Percentiles rank a stretch among this genome's conserved stretches.
These are phyloP conservation scores for Trichogramma evanescens DNA, from an alignment of 2,888 invertebrate genomes.

Conservation along the genomic window DNA sequence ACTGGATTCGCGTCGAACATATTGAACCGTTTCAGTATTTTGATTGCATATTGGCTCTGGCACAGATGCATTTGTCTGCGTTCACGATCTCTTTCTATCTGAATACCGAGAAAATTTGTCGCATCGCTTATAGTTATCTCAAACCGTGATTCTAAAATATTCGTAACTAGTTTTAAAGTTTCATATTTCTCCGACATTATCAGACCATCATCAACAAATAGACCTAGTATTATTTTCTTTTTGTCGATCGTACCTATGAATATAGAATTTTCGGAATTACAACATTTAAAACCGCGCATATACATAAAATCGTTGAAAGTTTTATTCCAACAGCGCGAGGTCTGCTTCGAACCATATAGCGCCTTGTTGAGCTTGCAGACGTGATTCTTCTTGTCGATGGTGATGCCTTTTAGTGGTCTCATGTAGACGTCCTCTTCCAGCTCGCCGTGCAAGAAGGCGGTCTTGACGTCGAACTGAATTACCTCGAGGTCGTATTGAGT, in stretches of 20 bases:
- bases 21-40: neutral
- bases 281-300: neutral
- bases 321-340: slow-evolving; percentile 1
- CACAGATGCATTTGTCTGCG: neutral
- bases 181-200: neutral
- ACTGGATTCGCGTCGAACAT: neutral
- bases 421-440: neutral
- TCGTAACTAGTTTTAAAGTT: neutral
- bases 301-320: neutral
- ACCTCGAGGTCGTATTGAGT: neutral
- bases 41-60: neutral
- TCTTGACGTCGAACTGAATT: neutral
- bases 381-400: neutral
- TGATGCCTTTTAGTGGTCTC: neutral
- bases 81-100: neutral
- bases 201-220: slow-evolving; percentile 7
- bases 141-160: neutral
- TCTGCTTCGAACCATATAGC: neutral
- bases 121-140: slow-evolving; percentile 1
- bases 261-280: neutral
- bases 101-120: slow-evolving; percentile 1
- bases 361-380: neutral
- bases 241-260: neutral
- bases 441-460: neutral
- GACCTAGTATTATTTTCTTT: neutral